Conservation (phyloP, 2,888 invertebrate species). For the Omphaloscelis lunosa region DNA sequence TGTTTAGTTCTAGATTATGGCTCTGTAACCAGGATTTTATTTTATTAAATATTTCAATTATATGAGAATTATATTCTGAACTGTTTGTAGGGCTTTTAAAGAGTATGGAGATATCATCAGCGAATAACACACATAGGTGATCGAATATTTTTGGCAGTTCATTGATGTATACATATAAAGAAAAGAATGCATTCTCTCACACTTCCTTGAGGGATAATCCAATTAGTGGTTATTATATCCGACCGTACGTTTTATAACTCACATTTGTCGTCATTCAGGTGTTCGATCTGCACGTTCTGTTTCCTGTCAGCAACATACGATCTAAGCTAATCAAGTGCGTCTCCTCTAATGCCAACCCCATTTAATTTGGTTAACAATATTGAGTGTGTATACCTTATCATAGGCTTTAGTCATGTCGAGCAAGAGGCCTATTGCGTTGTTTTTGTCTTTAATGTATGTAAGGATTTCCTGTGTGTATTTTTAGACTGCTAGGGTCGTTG, state of each 20-base stretch:
- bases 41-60: too few relatives aligned
- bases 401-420: slow-evolving; percentile 1
- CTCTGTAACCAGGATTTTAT: too few relatives aligned
- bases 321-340: background rate
- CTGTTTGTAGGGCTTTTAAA: too few relatives aligned
- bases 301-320: background rate
- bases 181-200: background rate
- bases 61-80: too few relatives aligned
- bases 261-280: background rate
- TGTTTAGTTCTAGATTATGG: too few relatives aligned
- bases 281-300: background rate
- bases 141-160: background rate
- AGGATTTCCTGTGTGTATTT: background rate
- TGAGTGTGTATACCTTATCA: background rate
- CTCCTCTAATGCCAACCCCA: background rate
- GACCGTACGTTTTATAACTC: background rate
- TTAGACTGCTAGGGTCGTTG: background rate
- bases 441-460: background rate
- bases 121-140: background rate
- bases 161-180: background rate
- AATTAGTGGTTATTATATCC: background rate
- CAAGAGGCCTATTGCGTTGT: background rate
- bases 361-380: background rate
- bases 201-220: background rate
- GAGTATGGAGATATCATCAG: background rate